A percentile compares a stretch with the other conserved stretches of the same genome.
Evolutionary conservation across 2,888 invertebrate species (phyloP).

Genomic region (Mimas tiliae): DNA sequence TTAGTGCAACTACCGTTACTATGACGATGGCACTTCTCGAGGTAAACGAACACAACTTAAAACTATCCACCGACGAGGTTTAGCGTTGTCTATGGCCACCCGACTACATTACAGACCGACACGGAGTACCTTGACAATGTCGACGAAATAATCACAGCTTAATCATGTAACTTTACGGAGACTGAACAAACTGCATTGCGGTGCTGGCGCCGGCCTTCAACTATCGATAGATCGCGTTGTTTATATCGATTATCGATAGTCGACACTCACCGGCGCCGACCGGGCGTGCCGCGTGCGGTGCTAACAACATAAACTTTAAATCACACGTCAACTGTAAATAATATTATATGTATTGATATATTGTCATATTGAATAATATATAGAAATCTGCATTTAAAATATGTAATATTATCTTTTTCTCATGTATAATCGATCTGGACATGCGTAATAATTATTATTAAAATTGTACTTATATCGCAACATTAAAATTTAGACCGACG

Average conservation of each 20-base stretch:
- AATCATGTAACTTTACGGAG: constrained; percentile 46
- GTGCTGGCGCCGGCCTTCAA: neutral
- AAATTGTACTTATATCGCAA: constrained; percentile 80
- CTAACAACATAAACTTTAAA: constrained; percentile 58
- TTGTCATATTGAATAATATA: constrained; percentile 79
- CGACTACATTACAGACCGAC: constrained; percentile 44
- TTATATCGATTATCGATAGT: neutral
- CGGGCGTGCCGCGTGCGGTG: constrained; percentile 35
- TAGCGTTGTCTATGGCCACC: constrained; percentile 39
- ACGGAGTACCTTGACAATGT: constrained; percentile 69
- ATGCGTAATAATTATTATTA: constrained; percentile 63
- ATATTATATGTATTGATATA: constrained; percentile 72
- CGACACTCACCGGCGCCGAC: neutral
- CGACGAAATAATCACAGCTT: constrained; percentile 70
- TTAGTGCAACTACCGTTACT: constrained; percentile 29
- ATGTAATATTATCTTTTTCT: constrained; percentile 70
- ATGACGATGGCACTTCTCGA: constrained; percentile 74
- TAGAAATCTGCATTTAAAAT: constrained; percentile 79
- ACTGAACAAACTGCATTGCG: constrained; percentile 37
- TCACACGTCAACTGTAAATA: constrained; percentile 76
- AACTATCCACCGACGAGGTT: constrained; percentile 53
- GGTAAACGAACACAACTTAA: constrained; percentile 74
- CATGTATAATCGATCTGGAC: constrained; percentile 73
- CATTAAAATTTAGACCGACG: constrained; percentile 72
- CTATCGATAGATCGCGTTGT: neutral